phyloP scores from a whole-genome alignment of 2,113 vertebrate genomes.

The Lichenostomus cassidix region DNA sequence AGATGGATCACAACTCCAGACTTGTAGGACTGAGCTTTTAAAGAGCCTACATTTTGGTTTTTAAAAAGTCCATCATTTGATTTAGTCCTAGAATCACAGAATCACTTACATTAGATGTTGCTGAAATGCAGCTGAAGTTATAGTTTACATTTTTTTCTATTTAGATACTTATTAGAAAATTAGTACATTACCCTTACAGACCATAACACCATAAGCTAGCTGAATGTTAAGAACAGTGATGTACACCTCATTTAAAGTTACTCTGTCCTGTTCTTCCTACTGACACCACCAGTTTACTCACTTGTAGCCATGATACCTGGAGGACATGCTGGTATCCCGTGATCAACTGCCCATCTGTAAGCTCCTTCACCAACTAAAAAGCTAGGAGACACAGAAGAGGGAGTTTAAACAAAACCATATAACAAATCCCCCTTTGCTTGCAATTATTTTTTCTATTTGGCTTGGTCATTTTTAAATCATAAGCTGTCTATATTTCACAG shows the following conservation, averaged over 20 bases:
- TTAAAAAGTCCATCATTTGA: background rate
- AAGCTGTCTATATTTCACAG: constrained; percentile 5
- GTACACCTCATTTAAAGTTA: constrained; percentile 19
- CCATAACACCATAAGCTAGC: background rate
- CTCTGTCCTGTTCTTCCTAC: constrained; percentile 63
- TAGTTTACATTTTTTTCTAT: background rate
- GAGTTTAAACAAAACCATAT: constrained; percentile 64
- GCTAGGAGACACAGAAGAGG: constrained; percentile 77
- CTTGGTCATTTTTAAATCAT: constrained; percentile 6
- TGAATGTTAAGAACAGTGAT: constrained; percentile 17
- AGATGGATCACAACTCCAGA: background rate
- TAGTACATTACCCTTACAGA: background rate
- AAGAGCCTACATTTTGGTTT: background rate
- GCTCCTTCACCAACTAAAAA: constrained; percentile 98
- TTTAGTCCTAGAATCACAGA: background rate
- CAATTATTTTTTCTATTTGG: constrained; percentile 37
- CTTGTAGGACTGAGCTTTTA: background rate
- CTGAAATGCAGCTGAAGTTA: background rate
- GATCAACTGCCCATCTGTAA: constrained; percentile 93
- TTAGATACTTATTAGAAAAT: background rate
- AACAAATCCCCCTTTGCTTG: constrained; percentile 53
- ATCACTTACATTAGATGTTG: background rate
- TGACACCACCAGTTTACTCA: constrained; percentile 80
- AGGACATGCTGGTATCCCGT: constrained; percentile 93
- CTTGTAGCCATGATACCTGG: constrained; percentile 97